Percentiles rank a stretch among this genome's conserved stretches.
Evolutionary conservation across 2,888 invertebrate genomes (phyloP).

Genomic region (Phortica magna): DNA sequence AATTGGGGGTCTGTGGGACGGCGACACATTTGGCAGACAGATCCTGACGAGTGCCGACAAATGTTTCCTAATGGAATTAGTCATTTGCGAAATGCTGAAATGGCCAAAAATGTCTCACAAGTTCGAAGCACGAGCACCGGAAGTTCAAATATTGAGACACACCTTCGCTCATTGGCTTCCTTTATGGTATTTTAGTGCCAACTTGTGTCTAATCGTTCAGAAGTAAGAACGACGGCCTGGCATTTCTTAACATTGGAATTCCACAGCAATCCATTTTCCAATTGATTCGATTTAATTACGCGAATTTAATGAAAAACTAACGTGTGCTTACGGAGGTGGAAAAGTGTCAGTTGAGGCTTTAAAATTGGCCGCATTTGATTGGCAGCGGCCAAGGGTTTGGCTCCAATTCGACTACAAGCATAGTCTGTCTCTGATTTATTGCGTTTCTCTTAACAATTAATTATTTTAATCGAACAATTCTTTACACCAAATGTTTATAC

Average conservation of each 20-base stretch:
- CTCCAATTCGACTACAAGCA: not conserved
- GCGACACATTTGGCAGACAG: not conserved
- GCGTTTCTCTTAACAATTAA: conserved; percentile 12
- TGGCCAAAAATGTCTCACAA: not conserved
- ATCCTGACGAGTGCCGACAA: not conserved
- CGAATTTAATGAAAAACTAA: not conserved
- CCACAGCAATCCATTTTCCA: conserved; percentile 3
- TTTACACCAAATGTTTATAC: no score
- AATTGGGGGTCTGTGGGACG: not conserved
- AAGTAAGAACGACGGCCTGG: no score
- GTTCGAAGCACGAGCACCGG: not conserved
- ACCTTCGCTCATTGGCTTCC: no score
- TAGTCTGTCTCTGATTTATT: not conserved
- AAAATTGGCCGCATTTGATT: conserved; percentile 17
- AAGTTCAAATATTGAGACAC: no score
- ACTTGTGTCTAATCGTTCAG: no score
- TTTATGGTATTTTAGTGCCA: no score
- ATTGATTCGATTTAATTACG: not conserved
- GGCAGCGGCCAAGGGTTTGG: conserved; percentile 15
- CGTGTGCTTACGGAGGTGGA: not conserved
- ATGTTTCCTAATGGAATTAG: not conserved
- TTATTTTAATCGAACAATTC: not conserved
- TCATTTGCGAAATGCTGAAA: not conserved
- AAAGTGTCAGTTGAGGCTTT: not conserved
- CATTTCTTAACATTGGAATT: not conserved